Base-by-base conservation (phyloP, 1,140 invertebrate genomes). In the Lucilia sericata region DNA sequence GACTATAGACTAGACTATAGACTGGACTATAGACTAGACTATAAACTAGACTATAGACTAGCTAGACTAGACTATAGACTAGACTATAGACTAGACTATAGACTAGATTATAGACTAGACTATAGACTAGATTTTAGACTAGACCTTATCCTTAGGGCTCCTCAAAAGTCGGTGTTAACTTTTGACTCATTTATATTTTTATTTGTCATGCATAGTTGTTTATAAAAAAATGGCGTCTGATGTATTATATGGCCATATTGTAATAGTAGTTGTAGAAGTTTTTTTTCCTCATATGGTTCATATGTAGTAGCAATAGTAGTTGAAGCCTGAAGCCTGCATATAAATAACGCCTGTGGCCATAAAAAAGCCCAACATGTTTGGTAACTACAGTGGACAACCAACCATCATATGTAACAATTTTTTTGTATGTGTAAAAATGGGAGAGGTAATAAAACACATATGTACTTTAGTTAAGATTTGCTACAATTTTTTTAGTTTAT, bases 281-380 rank as follows among this genome's bases (percentile, higher is more conserved):
- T 60, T 60, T 60, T 60, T 42, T 36, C 3, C 42, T 8, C 42
- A 42, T 8, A 42, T 8, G 42, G 5, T 7, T 42, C 10, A 42
- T n/a, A n/a, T 30, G 14, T 78, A 34, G 75, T 17, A 83, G 30
- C 34, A 14, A 51, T 30, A 65, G 42, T 65, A 49, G 83, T 70
- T 70, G 65, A 70, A 85, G 88, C 88, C 88, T 89, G 87, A 70
- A 85, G 88, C 88, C 88, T 89, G 87, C 89, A 89, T 90, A 90
- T 90, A 90, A 90, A 90, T 90, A 90, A 89, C 89, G 89, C 87
- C 89, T 90, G 89, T 90, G 89, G 89, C 89, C 89, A 90, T 90
- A 90, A 90, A 90, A 90, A 88, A 90, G 89, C 88, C 87, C 87
- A 90, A 85, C 65, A 84, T 85, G 85, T 85, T 85, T 85, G 85